These are phyloP conservation scores for Chionoecetes opilio DNA, from an alignment of 1,140 invertebrate species.

Conservation along the genomic window DNA sequence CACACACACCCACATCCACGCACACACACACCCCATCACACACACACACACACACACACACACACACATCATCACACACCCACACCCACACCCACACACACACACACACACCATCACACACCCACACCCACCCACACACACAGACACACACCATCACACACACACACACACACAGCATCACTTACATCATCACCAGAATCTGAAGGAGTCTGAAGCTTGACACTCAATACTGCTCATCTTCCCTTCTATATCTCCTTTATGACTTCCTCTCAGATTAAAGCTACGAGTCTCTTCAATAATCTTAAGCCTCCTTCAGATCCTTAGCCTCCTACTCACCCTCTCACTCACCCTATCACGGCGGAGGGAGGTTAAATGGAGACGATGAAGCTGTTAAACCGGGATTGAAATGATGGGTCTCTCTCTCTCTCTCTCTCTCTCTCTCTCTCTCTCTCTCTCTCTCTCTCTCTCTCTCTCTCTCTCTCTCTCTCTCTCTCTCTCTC, in stretches of 20 bases:
- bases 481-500: conserved; percentile 24
- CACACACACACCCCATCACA: too few relatives aligned
- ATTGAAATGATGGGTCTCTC: background rate
- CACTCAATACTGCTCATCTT: background rate
- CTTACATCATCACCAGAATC: background rate
- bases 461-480: conserved; percentile 27
- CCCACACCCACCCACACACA: background rate
- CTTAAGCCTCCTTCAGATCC: background rate
- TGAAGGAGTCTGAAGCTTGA: background rate
- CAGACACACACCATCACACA: background rate
- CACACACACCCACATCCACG: background rate
- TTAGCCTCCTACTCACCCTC: background rate
- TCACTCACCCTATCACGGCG: background rate
- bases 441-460: conserved; percentile 27
- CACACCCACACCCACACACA: background rate
- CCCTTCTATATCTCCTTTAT: background rate
- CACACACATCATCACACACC: background rate
- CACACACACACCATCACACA: too few relatives aligned
- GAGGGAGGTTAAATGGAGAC: background rate
- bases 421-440: background rate
- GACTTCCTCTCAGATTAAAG: too few relatives aligned
- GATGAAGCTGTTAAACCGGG: background rate
- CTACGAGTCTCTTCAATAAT: too few relatives aligned
- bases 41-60: background rate
- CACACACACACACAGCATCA: background rate